phyloP scores from a whole-genome alignment of 2,113 vertebrate species.

The Procavia capensis region DNA sequence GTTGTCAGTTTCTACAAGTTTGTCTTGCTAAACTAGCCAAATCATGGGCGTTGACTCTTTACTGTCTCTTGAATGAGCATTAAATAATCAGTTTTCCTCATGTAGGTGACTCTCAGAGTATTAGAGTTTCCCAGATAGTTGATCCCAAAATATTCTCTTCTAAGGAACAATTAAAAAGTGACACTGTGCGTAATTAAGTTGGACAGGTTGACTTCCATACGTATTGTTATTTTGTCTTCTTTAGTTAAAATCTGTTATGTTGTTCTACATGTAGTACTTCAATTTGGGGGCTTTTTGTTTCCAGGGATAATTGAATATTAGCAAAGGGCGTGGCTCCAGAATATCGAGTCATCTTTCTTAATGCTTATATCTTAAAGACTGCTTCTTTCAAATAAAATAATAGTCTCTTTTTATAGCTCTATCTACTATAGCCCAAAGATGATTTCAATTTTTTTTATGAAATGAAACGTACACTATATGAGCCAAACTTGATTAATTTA shows the following conservation, averaged over 20 bases:
- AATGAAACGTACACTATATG: background rate
- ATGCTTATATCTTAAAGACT: slow-evolving; percentile 5
- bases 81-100: slow-evolving; percentile 17
- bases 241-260: background rate
- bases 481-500: slow-evolving; percentile 19
- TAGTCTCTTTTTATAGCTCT: slow-evolving; percentile 22
- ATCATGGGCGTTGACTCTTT: slow-evolving; percentile 37
- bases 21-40: slow-evolving; percentile 1
- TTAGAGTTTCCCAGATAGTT: slow-evolving; percentile 4
- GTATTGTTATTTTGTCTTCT: background rate
- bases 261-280: slow-evolving; percentile 21
- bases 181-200: background rate
- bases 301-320: slow-evolving; percentile 1
- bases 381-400: slow-evolving; percentile 10
- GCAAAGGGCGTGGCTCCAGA: background rate
- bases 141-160: slow-evolving; percentile 9
- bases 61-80: background rate
- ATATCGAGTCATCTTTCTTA: background rate
- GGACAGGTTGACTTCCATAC: background rate
- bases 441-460: slow-evolving; percentile 8
- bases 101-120: background rate
- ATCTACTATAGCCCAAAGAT: background rate
- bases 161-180: background rate
- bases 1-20: slow-evolving; percentile 26
- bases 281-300: background rate